Base-by-base conservation (phyloP, 1,140 invertebrate species). In the Cherax quadricarinatus region DNA sequence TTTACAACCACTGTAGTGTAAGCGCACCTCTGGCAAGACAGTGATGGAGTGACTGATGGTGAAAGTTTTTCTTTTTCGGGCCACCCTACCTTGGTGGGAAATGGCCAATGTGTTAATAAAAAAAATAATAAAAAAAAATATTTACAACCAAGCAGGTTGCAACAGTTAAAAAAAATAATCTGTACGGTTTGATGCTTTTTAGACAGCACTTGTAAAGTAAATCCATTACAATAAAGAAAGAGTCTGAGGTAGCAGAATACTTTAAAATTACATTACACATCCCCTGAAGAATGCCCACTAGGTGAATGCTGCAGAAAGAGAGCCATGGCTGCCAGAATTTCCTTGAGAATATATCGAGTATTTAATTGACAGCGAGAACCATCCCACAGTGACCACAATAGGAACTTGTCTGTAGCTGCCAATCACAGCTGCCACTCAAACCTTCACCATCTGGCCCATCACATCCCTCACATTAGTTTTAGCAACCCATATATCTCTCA, bases 261-360 rank as follows among this genome's bases (percentile, higher is more conserved):
- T 91, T 91, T 91, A 91, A 89, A 82, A 89, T 84, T 89, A 89
- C 88, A 84, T 89, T 89, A 89, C 88, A 89, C 88, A 89, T 89
- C 80, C 88, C 80, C 88, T 89, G 88, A 89, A 82, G 70, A 75
- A 49, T 89, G 80, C 62, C 66, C 66, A 85, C 51, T 41, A 51
- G 82, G 75, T 66, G 89, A 85, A 83, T 91, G 89, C 89, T 86
- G 82, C 83, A 86, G 88, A 82, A 79, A 79, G 66, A 62, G 82
- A 83, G 80, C 53, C 83, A 86, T 80, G 89, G 82, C 75, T 86
- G 82, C 82, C 83, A 80, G 83, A 86, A 91, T 57, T 73, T 91
- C 89, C 89, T 91, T 91, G 89, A 90, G 89, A 90, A 90, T 90
- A 90, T 79, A 78, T 41, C 30, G 82, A 91, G 89, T 86, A 91